Conservation (phyloP, 2,888 invertebrate genomes). For the Cantharis flavilabris region DNA sequence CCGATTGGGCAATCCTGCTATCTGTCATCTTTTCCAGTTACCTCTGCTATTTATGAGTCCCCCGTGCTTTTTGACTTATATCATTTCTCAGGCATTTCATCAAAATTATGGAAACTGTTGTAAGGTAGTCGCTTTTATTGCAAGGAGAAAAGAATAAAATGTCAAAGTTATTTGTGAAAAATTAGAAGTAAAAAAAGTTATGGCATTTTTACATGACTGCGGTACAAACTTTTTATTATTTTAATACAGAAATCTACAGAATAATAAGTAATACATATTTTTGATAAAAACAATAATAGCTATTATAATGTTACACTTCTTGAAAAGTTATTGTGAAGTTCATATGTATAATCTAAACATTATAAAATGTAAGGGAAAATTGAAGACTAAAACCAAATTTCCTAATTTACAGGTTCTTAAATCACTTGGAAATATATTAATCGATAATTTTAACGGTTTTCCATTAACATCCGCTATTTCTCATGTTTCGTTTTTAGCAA, state of each 20-base stretch:
- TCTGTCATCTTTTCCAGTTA: conserved; percentile 21
- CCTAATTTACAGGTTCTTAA: background rate
- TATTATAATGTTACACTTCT: too few species aligned
- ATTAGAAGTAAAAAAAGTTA: conserved; percentile 10
- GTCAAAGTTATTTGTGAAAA: conserved; percentile 12
- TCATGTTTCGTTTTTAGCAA: background rate
- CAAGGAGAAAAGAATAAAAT: conserved; percentile 14
- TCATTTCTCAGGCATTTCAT: conserved; percentile 17
- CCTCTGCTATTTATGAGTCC: conserved; percentile 21
- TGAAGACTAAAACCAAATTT: background rate
- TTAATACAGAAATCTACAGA: background rate
- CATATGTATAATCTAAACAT: too few species aligned
- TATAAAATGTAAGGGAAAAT: too few species aligned
- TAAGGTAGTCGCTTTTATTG: conserved; percentile 13
- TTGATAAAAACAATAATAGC: too few species aligned
- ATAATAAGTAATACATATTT: background rate
- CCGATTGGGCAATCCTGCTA: conserved; percentile 11
- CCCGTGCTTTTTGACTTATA: conserved; percentile 19
- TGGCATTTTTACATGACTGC: background rate
- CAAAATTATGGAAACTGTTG: conserved; percentile 17
- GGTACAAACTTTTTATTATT: background rate
- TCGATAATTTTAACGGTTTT: background rate
- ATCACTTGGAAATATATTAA: background rate
- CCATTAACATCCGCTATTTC: background rate
- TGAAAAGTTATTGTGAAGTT: too few species aligned